Evolutionary conservation across 2,888 invertebrate genomes (phyloP).

Genomic region (Parochlus steinenii): DNA sequence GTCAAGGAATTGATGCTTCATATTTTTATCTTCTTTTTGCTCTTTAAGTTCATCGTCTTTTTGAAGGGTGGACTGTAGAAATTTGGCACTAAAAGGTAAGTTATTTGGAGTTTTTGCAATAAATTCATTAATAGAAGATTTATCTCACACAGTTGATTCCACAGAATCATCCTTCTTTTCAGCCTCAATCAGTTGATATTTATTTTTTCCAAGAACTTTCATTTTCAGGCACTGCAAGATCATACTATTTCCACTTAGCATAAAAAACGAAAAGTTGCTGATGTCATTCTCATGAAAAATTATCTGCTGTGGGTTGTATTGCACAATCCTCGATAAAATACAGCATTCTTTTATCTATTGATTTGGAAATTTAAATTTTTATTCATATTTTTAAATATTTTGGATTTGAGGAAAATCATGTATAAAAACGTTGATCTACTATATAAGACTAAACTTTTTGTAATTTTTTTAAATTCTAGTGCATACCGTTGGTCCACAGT

Average conservation of each 20-base stretch:
- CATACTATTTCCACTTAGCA: slow-evolving; percentile 26
- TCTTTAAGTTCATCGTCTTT: too few relatives aligned
- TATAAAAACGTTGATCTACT: too few relatives aligned
- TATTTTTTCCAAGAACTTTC: slow-evolving; percentile 16
- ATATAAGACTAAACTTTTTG: too few relatives aligned
- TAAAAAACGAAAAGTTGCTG: slow-evolving; percentile 23
- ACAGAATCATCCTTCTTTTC: slow-evolving; percentile 1
- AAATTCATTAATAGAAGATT: too few relatives aligned
- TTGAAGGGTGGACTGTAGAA: too few relatives aligned
- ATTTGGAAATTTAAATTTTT: background rate
- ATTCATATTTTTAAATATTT: too few relatives aligned
- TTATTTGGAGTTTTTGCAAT: slow-evolving; percentile 1
- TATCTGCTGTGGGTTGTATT: slow-evolving; percentile 24
- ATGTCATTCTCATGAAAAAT: slow-evolving; percentile 22
- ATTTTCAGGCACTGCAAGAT: slow-evolving; percentile 26
- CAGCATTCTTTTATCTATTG: slow-evolving; percentile 14
- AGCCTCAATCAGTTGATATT: background rate
- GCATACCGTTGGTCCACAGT: too few relatives aligned
- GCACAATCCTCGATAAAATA: slow-evolving; percentile 17
- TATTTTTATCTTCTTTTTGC: too few relatives aligned
- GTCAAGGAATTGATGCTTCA: slow-evolving; percentile 26
- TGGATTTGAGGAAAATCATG: too few relatives aligned
- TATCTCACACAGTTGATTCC: too few relatives aligned
- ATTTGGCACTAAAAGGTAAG: too few relatives aligned
- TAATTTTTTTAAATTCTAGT: too few relatives aligned